Evolutionary conservation across 2,113 vertebrate genomes (phyloP), one percentile per base, ranked within the genome.

Genomic region (Oryzias javanicus): DNA sequence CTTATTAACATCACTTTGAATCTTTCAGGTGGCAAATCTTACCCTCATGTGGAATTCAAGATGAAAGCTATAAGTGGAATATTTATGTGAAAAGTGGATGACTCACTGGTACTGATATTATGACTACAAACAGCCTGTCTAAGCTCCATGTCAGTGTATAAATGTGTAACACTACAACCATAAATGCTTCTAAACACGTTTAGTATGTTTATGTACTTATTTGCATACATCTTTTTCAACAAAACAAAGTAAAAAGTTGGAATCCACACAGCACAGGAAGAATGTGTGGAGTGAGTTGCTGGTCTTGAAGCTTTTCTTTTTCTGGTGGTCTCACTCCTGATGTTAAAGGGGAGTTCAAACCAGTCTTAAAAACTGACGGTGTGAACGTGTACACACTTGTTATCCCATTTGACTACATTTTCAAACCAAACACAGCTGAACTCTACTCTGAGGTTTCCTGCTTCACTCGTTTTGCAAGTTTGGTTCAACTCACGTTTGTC

Each of bases 391-490:
- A 7, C 14, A 14, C 10, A 25, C 44, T 59, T 59, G 56, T 20
- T n/a, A 13, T 13, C 29, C 45, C n/a, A 58, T 58, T 58, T 48
- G n/a, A 29, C 47, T 29, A 25, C 4, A 46, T 48, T 29, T 14
- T 20, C 18, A 49, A 12, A 35, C 45, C 24, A 8, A 17, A 4
- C 1, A 2, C 16, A 22, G 27, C 15, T 59, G 6, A 47, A 16
- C 27, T 6, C 8, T 35, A 8, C 0, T 42, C 29, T 10, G 1
- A 42, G 24, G n/a, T n/a, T 60, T 67, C 60, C 25, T n/a, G 72
- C 64, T 59, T 24, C 22, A 52, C 72, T 27, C 13, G 74, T 80
- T 71, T 51, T 27, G 47, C 60, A 71, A 40, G 69, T 76, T 56
- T 55, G 10, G 10, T 22, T 42, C 42, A 7, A n/a, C 19, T 7